These are phyloP conservation scores for Vipera ursinii DNA, from an alignment of 2,797 vertebrate species.

Conservation along the genomic window DNA sequence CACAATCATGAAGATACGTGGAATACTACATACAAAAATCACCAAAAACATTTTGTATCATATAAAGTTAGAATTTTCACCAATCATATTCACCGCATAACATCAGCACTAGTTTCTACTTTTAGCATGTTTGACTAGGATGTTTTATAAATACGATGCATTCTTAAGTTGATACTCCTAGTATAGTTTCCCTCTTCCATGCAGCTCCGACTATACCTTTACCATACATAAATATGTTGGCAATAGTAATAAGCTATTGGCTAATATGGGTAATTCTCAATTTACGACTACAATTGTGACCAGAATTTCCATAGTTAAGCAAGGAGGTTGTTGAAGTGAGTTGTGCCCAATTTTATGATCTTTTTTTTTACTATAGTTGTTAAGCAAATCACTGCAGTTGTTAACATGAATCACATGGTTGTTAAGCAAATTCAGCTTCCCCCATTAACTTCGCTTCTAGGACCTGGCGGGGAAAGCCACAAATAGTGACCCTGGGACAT, in stretches of 20 bases:
- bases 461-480: background rate
- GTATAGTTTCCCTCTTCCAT: background rate
- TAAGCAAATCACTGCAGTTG: no score
- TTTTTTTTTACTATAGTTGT: background rate
- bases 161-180: background rate
- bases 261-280: background rate
- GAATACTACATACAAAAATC: background rate
- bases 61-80: slow-evolving; percentile 1
- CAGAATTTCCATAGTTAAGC: background rate
- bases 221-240: background rate
- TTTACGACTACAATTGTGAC: background rate
- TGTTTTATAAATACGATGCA: slow-evolving; percentile 5
- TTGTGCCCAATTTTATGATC: background rate
- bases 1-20: background rate
- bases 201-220: background rate
- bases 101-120: background rate
- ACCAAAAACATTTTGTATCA: background rate
- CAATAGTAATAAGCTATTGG: background rate
- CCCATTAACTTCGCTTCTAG: background rate
- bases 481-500: background rate
- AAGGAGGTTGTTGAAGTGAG: background rate
- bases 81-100: background rate
- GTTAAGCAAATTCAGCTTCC: background rate
- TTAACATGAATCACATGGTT: background rate
- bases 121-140: background rate